These are phyloP conservation scores for Alaudala cheleensis DNA, from an alignment of 2,113 vertebrate species.

Conservation along the genomic window DNA sequence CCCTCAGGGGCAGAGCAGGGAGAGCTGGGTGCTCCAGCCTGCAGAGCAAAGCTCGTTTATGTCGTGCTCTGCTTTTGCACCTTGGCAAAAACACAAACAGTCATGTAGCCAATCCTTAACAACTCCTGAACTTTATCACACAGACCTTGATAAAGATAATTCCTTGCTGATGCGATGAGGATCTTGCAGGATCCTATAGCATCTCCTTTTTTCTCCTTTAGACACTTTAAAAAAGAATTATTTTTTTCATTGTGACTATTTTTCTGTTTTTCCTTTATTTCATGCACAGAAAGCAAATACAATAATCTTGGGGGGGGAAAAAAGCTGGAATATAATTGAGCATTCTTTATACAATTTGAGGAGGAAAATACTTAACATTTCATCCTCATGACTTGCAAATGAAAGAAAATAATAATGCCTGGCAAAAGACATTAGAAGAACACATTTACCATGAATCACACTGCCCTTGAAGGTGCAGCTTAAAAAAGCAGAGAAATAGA, in stretches of 20 bases:
- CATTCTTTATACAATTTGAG: conserved; percentile 67
- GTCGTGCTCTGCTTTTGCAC: not conserved
- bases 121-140: conserved; percentile 44
- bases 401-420: conserved; percentile 79
- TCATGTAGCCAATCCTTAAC: conserved; percentile 37
- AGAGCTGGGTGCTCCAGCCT: not conserved
- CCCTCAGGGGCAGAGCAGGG: not conserved
- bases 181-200: not conserved
- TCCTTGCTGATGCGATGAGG: conserved; percentile 6
- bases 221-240: not conserved
- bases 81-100: conserved; percentile 48
- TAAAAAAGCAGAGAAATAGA: conserved; percentile 85
- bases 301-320: conserved; percentile 30
- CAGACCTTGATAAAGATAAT: conserved; percentile 32
- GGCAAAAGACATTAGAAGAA: conserved; percentile 78
- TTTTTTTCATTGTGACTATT: conserved; percentile 20
- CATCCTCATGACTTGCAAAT: conserved; percentile 78
- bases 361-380: conserved; percentile 73
- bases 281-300: conserved; percentile 54
- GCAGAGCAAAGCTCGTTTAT: conserved; percentile 52
- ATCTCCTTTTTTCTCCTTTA: conserved; percentile 44
- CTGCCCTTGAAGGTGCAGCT: conserved; percentile 83
- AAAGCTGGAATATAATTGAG: conserved; percentile 17
- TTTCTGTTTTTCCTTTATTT: conserved; percentile 54
- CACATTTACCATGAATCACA: conserved; percentile 77